Evolutionary conservation across 2,113 vertebrate genomes (phyloP).

Genomic region (Anguilla rostrata): DNA sequence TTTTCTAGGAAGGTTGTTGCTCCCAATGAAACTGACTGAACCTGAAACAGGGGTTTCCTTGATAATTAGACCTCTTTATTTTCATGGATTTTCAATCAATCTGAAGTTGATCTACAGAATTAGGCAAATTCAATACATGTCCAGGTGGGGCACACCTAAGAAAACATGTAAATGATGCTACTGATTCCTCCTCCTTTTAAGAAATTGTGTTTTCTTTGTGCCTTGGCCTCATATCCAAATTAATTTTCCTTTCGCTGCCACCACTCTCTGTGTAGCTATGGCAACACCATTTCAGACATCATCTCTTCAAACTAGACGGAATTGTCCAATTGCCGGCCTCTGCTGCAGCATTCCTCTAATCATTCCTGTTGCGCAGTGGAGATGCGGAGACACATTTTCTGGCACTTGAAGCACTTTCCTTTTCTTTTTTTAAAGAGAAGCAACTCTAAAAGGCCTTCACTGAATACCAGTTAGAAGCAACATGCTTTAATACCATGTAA

Average conservation of each 20-base stretch:
- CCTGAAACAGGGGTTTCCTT: background rate
- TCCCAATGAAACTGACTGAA: background rate
- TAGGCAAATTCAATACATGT: background rate
- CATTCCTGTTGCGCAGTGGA: background rate
- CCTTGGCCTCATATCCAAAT: conserved; percentile 26
- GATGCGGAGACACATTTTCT: conserved; percentile 20
- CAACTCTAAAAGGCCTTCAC: background rate
- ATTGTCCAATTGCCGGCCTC: conserved; percentile 27
- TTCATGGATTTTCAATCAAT: background rate
- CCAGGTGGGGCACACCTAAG: background rate
- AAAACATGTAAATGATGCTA: background rate
- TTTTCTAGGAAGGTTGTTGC: background rate
- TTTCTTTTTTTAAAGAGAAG: conserved; percentile 23
- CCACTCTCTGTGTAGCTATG: conserved; percentile 30
- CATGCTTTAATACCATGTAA: background rate
- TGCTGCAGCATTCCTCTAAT: conserved; percentile 16
- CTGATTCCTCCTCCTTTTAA: background rate
- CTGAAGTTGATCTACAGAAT: background rate
- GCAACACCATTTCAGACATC: conserved; percentile 35
- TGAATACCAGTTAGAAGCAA: background rate
- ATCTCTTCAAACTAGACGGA: conserved; percentile 23
- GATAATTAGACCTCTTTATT: background rate
- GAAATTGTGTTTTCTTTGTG: conserved; percentile 31
- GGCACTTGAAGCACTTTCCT: conserved; percentile 3
- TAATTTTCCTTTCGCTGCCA: conserved; percentile 27